These are phyloP conservation scores for Actias luna DNA, from an alignment of 2,888 invertebrate species.

Conservation along the genomic window DNA sequence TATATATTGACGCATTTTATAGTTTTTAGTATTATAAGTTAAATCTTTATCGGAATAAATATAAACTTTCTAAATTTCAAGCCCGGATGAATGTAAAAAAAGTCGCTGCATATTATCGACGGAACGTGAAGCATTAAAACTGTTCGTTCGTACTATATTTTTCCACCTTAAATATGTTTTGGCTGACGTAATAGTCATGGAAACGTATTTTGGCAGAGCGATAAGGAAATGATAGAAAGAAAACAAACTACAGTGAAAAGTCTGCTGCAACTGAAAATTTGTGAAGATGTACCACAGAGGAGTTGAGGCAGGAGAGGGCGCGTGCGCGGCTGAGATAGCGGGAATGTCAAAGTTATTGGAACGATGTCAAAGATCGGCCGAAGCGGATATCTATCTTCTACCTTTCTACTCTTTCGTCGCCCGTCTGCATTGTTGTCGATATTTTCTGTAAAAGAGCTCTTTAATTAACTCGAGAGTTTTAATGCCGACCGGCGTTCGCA, in stretches of 20 bases:
- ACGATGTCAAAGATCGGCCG: constrained; percentile 71
- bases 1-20: no score
- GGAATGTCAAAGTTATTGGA: constrained; percentile 74
- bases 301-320: constrained; percentile 26
- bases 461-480: constrained; percentile 36
- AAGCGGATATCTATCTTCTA: constrained; percentile 60
- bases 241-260: constrained; percentile 72
- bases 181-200: constrained; percentile 76
- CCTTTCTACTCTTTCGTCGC: constrained; percentile 50
- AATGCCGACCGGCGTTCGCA: constrained; percentile 28
- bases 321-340: constrained; percentile 49
- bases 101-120: neutral
- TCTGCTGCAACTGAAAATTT: constrained; percentile 70
- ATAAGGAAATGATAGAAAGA: constrained; percentile 82
- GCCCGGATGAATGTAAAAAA: neutral
- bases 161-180: constrained; percentile 77
- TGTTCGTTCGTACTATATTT: constrained; percentile 49
- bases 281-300: constrained; percentile 39
- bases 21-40: no score
- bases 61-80: neutral
- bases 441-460: constrained; percentile 28
- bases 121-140: constrained; percentile 54
- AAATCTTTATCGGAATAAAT: neutral
- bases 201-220: constrained; percentile 80
- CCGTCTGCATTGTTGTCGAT: constrained; percentile 28